These are phyloP conservation scores for Biston betularia DNA, from an alignment of 2,888 invertebrate species.

Conservation along the genomic window DNA sequence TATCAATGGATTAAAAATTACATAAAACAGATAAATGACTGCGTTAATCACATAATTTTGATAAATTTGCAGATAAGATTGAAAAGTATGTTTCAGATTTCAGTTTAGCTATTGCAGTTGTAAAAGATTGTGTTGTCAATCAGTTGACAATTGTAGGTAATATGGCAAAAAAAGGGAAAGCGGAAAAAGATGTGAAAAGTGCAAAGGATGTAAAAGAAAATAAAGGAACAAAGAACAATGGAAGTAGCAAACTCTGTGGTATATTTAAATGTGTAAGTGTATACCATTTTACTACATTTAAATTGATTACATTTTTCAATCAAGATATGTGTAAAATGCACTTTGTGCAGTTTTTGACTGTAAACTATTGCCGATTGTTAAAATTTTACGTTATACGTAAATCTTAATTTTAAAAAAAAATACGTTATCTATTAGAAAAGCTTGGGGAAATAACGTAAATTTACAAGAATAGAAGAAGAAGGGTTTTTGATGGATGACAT, in stretches of 20 bases:
- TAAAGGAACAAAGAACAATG: slow-evolving; percentile 1
- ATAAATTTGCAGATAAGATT: slow-evolving; percentile 28
- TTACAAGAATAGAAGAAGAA: too few species aligned
- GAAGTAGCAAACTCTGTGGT: slow-evolving; percentile 8
- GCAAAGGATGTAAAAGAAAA: slow-evolving; percentile 11
- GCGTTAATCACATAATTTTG: slow-evolving; percentile 28
- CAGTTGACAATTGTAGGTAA: background rate
- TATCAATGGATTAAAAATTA: slow-evolving; percentile 43
- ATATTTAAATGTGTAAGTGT: slow-evolving; percentile 38
- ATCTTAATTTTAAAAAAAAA: too few species aligned
- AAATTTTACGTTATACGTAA: too few species aligned
- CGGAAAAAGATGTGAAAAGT: slow-evolving; percentile 22
- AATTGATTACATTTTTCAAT: background rate
- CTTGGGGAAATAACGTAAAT: too few species aligned
- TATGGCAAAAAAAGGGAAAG: slow-evolving; percentile 38
- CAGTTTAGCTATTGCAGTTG: slow-evolving; percentile 25
- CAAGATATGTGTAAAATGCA: too few species aligned
- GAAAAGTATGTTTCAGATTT: background rate
- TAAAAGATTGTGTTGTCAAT: slow-evolving; percentile 8
- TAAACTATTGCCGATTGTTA: too few species aligned
- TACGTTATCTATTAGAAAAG: too few species aligned
- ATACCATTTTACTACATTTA: background rate
- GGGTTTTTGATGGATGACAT: too few species aligned
- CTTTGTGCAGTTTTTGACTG: too few species aligned
- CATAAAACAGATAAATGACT: slow-evolving; percentile 38